Evolutionary conservation across 2,888 invertebrate species (phyloP), one percentile per base, ranked within the genome.

Genomic region (Athetis lepigone): DNA sequence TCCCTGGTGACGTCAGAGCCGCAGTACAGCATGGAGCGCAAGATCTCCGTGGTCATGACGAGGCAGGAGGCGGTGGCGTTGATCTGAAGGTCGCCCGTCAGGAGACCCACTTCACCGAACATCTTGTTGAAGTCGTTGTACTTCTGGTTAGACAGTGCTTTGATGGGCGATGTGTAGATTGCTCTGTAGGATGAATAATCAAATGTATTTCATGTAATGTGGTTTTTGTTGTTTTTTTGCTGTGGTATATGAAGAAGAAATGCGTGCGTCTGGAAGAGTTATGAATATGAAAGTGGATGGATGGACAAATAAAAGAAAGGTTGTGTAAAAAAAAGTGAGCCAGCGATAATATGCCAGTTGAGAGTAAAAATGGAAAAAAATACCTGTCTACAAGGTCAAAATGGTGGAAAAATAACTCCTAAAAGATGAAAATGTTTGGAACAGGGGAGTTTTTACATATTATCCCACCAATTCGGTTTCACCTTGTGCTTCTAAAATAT

Each of bases 11-110:
- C 97, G 85, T 99, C 99, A 68, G 97, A 97, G 8, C 99, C 99
- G 63, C 98, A 98, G 88, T 99, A 99, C 13, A 99, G 93, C 99
- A 99, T 99, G 0, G 99, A 98, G 70, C 98, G 96, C 25, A 99
- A 93, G 84, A 99, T 99, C 95, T 99, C 99, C 0, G 99, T 99
- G 0, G 99, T 99, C 99, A 99, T 99, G 56, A 99, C 99, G 0
- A 99, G 96, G 88, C 99, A 99, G 0, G 98, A 96, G 0, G 99
- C 99, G 0, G 97, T 98, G 11, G 98, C 97, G 88, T 99, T 98
- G 58, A 99, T 98, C 92, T 99, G 99, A 42, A 99, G 96, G 92
- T 99, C 99, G 0, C 99, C 99, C 0, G 99, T 99, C 23, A 99
- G 96, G 0, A 99, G 95, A 0, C 99, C 99, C 4, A 99, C 99